Evolutionary conservation across 2,797 vertebrate genomes (phyloP), one percentile per base, ranked within the genome.

Genomic region (Micrastur ruficollis): DNA sequence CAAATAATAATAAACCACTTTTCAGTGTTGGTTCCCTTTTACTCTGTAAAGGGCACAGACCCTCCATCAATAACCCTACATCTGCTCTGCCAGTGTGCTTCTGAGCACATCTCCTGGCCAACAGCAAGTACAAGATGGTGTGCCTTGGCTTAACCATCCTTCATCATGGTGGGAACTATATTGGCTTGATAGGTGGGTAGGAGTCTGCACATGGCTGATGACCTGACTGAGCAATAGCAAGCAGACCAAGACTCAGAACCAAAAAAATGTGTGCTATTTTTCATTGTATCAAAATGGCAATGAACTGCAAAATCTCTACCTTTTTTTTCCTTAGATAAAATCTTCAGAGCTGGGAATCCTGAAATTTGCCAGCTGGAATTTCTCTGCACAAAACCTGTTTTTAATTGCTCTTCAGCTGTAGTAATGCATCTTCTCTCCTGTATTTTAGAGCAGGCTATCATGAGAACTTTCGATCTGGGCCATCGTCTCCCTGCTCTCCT

Each of bases 381-480:
- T 81, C 55, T 81, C 58, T 5, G 0, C 31, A 21, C 6, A 62
- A 68, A 71, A 19, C 17, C 25, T 27, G 29, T 0, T n/a, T 88
- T 62, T 18, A 70, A 26, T 61, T 65, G 19, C 32, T 92, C 44
- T 78, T 93, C 78, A 84, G 13, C 12, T 72, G 31, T 49, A 53
- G 2, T 94, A 92, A 94, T 65, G 44, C 61, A 42, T 88, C 68
- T 94, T 94, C 84, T 96, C 65, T 95, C 36, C 80, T 89, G 40
- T 94, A 93, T 98, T 98, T 97, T 97, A 99, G 99, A 99, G 98
- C 96, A 81, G 98, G 98, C 85, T 98, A 98, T 96, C 95, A 97
- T 84, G 98, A 99, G 95, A 98, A 98, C 95, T 97, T 97, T 96
- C 97, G 96, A 76, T 96, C 93, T 89, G 98, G 98, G 81, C 98